Evolutionary conservation across 2,113 vertebrate genomes (phyloP), one percentile per base, ranked within the genome.

Genomic region (Mugil cephalus): DNA sequence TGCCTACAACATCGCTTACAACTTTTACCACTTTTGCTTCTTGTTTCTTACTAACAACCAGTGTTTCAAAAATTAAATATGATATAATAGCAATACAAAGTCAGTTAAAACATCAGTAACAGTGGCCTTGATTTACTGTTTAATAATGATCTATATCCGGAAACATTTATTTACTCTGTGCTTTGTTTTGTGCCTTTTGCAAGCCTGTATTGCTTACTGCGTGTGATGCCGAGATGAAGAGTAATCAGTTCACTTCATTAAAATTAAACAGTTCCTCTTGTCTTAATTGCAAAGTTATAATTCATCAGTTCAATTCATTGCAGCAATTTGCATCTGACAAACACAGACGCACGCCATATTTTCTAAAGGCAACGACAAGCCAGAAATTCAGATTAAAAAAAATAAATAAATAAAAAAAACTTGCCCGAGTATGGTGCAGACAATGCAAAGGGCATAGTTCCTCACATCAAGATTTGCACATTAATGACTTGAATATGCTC

Each of bases 401-500:
- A 54, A 47, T 10, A 46, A 38, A 8, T 1, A 30, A 10, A 59
- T 30, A 36, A 18, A 15, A 6, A 10, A 21, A 48, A 21, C 10
- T n/a, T 15, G 15, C 2, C 13, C 15, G 10, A 8, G 21, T 54
- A 24, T 53, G 38, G 3, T 15, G 18, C 30, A 66, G 21, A 10
- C 19, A 17, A 56, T 3, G 77, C 21, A 53, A 45, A 64, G 46
- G 54, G 8, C 30, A 54, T 7, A 34, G 19, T 45, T 76, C 9
- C n/a, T 35, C 21, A 38, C 42, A 35, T 24, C 7, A 53, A 65
- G 46, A 18, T 74, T 72, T 59, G 11, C 35, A 40, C 14, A 68
- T 35, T 38, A 70, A 7, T 48, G 54, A 61, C 55, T 72, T 51
- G 48, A 72, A 82, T 70, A 18, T 0, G 8, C 48, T 59, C 34